Base-by-base conservation (phyloP, 2,888 invertebrate species). In the Ochropleura plecta region DNA sequence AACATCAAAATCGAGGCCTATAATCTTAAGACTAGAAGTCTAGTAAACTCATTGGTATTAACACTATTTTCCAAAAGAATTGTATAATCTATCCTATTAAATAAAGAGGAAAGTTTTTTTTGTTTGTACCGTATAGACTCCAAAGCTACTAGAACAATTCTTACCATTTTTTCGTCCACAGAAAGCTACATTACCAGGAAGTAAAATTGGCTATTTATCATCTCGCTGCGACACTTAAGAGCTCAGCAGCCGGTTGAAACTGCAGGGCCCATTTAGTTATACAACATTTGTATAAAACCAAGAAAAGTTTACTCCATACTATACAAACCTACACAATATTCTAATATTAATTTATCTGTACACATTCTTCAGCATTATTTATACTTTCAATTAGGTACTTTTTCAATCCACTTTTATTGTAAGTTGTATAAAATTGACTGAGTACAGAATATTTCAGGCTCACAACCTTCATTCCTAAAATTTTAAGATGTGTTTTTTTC, bases 391-490 rank as follows among this genome's bases (percentile, higher is more conserved):
- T 88, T 64, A 98, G 90, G 92, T 97, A 97, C 70, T 95, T 91
- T 73, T 91, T 93, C 76, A 97, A 90, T 65, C 95, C 95, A 70
- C 88, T 91, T 60, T 94, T 95, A 87, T 97, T 96, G 76, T 94
- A 91, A 65, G 93, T 92, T 77, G 93, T 94, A 86, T 95, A 94
- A 76, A 97, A 92, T 87, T 96, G 94, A 74, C 96, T 94, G 5
- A 98, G 89, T 14, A 89, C 89, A 63, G 95, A 93, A 90, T 97
- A 97, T 85, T 97, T 96, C 8, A 98, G 89, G 76, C 96, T 96
- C 18, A 97, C 97, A 44, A 98, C 97, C 88, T 96, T 97, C 82
- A 98, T 96, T 5, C 98, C 98, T 64, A 98, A 92, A 84, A 97
- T 95, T 88, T 96, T 95, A 16, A 98, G 93, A 90, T 98, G 97